Evolutionary conservation across 2,888 invertebrate genomes (phyloP), one percentile per base, ranked within the genome.

Genomic region (Nesidiocoris tenuis): DNA sequence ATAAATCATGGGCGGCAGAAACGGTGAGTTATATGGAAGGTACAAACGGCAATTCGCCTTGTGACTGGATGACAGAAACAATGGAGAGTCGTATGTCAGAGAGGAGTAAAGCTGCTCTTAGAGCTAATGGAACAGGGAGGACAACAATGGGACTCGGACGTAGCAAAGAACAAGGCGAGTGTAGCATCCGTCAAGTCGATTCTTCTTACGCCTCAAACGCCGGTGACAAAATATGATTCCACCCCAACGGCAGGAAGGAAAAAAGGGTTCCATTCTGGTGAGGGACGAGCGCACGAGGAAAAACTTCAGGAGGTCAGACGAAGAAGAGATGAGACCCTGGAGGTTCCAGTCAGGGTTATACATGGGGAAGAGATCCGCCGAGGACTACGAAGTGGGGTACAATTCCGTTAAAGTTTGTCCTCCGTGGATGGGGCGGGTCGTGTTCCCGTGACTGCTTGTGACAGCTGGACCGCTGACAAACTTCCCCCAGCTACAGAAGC

Each of bases 401-500:
- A 70, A 70, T 70, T 70, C 54, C 61, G 70, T 70, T 70, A 70
- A 70, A 70, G 70, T 70, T 70, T 61, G 70, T 54, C 61, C 55
- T 22, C 18, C 17, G 59, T 12, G 61, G 70, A 22, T 7, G 54
- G 39, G 25, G 59, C 25, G 67, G 67, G 21, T 67, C 21, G n/a
- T 57, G 59, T 61, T 25, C 61, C 23, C 18, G 59, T 61, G 70
- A 70, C 70, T 70, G 70, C 70, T 61, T 24, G 70, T 70, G 70
- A 70, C 70, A 70, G 57, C 70, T 70, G 70, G 70, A 70, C 70
- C 70, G 57, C 61, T 70, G 70, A 70, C 70, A 70, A 70, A 70
- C 57, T 70, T 70, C 70, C 56, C 25, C 56, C 57, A 56, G 39
- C 67, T 18, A 22, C 67, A 55, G 54, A 56, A 56, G 25, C 25